Base-by-base conservation (phyloP, 2,113 vertebrate genomes). In the Tursiops truncatus region DNA sequence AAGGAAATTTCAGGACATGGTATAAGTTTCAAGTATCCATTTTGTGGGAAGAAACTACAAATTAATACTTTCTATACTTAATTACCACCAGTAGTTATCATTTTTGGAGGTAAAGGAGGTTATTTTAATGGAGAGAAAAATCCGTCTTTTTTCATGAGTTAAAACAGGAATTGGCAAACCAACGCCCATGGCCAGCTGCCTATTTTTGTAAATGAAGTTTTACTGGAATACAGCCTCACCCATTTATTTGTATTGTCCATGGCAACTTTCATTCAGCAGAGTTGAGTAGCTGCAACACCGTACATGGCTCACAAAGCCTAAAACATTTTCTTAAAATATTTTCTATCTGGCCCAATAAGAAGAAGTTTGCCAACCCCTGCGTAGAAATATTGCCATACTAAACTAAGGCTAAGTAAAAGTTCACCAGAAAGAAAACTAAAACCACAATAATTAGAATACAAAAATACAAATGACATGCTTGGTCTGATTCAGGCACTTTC, bases 401-500 rank as follows among this genome's bases (percentile, higher is more conserved):
- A 13, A 87, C 10, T 33, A 95, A 90, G 25, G n/a, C 21, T 41
- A 68, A 91, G 38, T 67, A 81, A 96, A 86, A 79, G 50, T 79
- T 94, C 26, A 76, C 53, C 77, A 92, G 20, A 94, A 96, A 97
- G 71, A 95, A 79, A 84, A 95, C 80, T 97, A 90, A 98, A 92
- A 97, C 12, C 53, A 58, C 21, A 26, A 36, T 58, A 36, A 26
- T 58, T 68, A 98, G 95, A 98, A 98, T 96, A 98, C 96, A 98
- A 98, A 98, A 97, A 94, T 94, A 97, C 97, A 98, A 99, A 98
- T 98, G 38, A 99, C 97, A 98, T 98, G 97, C 98, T 98, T 98
- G 96, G 98, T 98, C 98, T 98, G 96, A 98, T 99, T 99, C 98
- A 99, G 99, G 99, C 99, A 99, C 99, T 99, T 99, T 99, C 97